Conservation (phyloP, 92 coral and sea anemone genomes). For the Anthopleura xanthogrammica region DNA sequence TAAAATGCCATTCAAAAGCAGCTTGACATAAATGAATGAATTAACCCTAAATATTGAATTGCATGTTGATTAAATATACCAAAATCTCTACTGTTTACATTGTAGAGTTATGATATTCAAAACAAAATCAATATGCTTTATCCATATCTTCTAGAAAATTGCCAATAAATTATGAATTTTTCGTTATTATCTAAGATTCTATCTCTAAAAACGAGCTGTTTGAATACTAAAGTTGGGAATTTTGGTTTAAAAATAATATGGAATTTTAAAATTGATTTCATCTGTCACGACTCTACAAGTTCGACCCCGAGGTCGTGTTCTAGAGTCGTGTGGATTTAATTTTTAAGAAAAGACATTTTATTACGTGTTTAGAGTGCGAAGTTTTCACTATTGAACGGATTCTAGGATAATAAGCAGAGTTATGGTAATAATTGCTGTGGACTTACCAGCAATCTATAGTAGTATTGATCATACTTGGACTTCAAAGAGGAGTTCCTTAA, state of each 20-base stretch:
- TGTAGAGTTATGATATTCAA: not conserved
- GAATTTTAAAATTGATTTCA: not conserved
- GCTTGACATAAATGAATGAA: slow-evolving; percentile 1
- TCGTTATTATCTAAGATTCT: not conserved
- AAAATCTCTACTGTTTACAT: not conserved
- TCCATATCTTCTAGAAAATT: not conserved
- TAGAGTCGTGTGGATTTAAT: not conserved
- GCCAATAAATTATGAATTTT: not conserved
- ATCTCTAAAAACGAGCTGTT: not conserved
- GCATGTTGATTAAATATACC: not conserved
- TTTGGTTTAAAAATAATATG: not conserved
- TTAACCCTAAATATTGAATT: not conserved
- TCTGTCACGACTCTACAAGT: not conserved
- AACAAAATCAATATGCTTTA: not conserved
- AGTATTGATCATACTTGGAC: slow-evolving; percentile 60
- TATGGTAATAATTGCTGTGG: not conserved
- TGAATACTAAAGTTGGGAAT: not conserved
- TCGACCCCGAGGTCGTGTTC: not conserved
- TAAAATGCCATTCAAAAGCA: not conserved
- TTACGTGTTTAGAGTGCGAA: not conserved
- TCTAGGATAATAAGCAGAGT: not conserved
- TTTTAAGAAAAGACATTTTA: not conserved
- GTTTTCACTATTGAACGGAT: not conserved
- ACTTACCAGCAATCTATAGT: slow-evolving; percentile 73
- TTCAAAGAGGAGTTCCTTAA: slow-evolving; percentile 49